Evolutionary conservation across 2,797 vertebrate species (phyloP).

Genomic region (Sphenopsis melanotis): DNA sequence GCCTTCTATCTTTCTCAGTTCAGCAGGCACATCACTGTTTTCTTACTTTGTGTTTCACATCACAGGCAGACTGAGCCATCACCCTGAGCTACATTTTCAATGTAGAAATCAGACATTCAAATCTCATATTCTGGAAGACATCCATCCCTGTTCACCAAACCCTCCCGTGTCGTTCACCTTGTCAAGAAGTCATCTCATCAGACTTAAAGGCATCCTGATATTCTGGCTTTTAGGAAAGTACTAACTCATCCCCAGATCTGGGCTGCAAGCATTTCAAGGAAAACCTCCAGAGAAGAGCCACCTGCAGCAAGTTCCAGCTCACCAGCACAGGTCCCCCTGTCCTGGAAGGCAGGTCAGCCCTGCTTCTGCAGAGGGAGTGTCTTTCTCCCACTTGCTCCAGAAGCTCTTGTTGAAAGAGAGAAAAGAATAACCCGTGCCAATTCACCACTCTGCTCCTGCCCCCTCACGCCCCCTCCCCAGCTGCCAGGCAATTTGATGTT

Average conservation of each 20-base stretch:
- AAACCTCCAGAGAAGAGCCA: not conserved
- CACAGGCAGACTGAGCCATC: not conserved
- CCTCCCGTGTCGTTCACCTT: not conserved
- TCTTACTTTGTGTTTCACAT: not conserved
- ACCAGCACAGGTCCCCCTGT: not conserved
- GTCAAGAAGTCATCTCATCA: not conserved
- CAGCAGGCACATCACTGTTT: not conserved
- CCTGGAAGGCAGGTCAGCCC: not conserved
- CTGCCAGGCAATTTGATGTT: slow-evolving; percentile 29
- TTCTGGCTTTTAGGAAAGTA: not conserved
- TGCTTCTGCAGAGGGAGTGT: not conserved
- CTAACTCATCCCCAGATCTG: not conserved
- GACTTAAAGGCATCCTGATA: not conserved
- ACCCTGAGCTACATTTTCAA: not conserved
- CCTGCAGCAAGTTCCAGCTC: not conserved
- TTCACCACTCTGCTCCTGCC: not conserved
- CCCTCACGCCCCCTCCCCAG: not conserved
- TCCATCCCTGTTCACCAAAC: not conserved
- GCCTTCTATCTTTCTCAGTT: not conserved
- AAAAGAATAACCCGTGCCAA: not conserved
- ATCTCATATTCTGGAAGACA: not conserved
- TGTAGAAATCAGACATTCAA: not conserved
- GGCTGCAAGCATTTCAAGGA: not conserved
- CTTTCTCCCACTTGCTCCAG: not conserved
- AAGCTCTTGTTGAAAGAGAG: not conserved